A percentile compares a stretch with the other conserved stretches of the same genome.
Conservation (phyloP, 2,888 invertebrate genomes). For the Amphipyra tragopoginis region DNA sequence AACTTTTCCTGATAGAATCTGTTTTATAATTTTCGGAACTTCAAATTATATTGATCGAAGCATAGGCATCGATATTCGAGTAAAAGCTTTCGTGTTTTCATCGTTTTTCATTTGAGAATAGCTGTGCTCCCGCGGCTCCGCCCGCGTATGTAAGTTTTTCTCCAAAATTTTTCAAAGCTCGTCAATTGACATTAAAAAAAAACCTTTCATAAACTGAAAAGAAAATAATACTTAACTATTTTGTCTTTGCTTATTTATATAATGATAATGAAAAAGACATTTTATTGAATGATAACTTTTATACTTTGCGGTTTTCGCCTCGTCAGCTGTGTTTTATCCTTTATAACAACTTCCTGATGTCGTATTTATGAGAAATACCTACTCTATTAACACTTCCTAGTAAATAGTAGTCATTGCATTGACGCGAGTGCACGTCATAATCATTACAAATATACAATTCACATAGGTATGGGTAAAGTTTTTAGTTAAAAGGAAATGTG, state of each 20-base stretch:
- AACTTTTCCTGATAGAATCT: background rate
- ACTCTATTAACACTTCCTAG: slow-evolving; percentile 10
- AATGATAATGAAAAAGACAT: too few relatives aligned
- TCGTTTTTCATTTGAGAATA: too few relatives aligned
- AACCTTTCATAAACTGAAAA: too few relatives aligned
- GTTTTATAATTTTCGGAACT: slow-evolving; percentile 1
- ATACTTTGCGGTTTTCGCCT: background rate
- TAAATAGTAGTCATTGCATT: slow-evolving; percentile 25
- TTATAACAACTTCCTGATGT: slow-evolving; percentile 38
- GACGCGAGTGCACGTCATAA: slow-evolving; percentile 8
- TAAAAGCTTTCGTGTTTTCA: too few relatives aligned
- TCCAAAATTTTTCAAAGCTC: too few relatives aligned
- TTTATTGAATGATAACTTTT: background rate
- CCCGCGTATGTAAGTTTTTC: too few relatives aligned
- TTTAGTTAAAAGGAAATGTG: too few relatives aligned
- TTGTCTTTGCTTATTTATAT: too few relatives aligned
- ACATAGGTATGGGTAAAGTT: too few relatives aligned
- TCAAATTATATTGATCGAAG: background rate
- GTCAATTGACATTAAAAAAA: too few relatives aligned
- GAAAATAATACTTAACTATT: too few relatives aligned
- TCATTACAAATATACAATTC: background rate
- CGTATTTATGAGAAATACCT: slow-evolving; percentile 30
- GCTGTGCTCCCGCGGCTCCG: too few relatives aligned
- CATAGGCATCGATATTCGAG: background rate
- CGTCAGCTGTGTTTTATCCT: slow-evolving; percentile 23